Evolutionary conservation across 2,888 invertebrate genomes (phyloP).

Genomic region (Tuta absoluta): DNA sequence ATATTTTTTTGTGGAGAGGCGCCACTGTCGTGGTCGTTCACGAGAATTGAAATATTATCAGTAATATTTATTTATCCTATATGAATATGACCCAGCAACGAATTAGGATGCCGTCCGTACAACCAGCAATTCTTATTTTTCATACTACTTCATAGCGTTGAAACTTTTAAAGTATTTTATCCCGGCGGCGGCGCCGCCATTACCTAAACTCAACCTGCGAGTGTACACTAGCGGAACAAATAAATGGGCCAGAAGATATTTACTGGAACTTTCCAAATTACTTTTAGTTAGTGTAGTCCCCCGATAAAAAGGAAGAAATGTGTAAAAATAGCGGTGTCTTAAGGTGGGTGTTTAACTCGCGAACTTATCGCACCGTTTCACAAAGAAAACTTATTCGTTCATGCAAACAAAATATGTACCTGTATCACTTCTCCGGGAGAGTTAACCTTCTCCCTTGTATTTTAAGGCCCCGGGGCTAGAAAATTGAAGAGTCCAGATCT

Average conservation of each 20-base stretch:
- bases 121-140: slow-evolving; percentile 31
- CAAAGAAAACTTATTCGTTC: too few species aligned
- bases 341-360: not conserved
- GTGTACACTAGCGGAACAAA: slow-evolving; percentile 26
- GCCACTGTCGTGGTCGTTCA: too few species aligned
- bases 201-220: slow-evolving; percentile 30
- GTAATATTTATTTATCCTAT: too few species aligned
- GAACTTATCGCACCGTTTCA: too few species aligned
- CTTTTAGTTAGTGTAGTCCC: not conserved
- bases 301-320: not conserved
- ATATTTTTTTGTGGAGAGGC: too few species aligned
- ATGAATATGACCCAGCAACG: not conserved
- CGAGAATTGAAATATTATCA: too few species aligned
- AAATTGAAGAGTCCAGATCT: too few species aligned
- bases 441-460: too few species aligned
- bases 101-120: not conserved
- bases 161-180: slow-evolving; percentile 34
- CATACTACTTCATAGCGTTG: slow-evolving; percentile 27
- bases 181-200: slow-evolving; percentile 26
- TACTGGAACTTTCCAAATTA: slow-evolving; percentile 15
- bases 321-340: slow-evolving; percentile 1
- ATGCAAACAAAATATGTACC: too few species aligned
- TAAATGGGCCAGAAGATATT: slow-evolving; percentile 26
- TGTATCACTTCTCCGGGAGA: too few species aligned
- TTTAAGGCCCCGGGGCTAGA: too few species aligned